These are phyloP conservation scores for Hemiscyllium ocellatum DNA, from an alignment of 2,113 vertebrate species.

Conservation along the genomic window DNA sequence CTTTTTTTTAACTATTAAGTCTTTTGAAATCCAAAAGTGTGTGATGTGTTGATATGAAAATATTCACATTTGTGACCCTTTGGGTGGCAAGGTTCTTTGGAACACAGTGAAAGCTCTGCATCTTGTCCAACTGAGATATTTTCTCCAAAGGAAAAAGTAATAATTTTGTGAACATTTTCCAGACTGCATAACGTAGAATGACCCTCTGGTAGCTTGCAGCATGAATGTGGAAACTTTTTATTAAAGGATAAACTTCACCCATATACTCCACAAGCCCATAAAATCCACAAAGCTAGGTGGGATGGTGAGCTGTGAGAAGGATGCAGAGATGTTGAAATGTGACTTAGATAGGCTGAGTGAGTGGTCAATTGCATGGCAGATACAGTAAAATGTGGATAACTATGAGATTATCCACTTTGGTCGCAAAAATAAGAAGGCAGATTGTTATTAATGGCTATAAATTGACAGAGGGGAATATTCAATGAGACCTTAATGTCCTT, in stretches of 20 bases:
- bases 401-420: too few species aligned
- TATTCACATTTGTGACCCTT: not conserved
- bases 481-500: too few species aligned
- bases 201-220: not conserved
- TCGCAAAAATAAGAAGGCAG: too few species aligned
- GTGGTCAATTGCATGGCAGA: too few species aligned
- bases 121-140: not conserved
- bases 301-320: too few species aligned
- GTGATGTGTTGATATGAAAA: not conserved
- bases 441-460: too few species aligned
- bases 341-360: too few species aligned
- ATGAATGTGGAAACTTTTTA: not conserved
- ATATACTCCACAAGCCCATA: not conserved
- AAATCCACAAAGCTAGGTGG: too few species aligned
- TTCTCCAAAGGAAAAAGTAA: not conserved
- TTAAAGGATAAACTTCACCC: not conserved
- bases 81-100: not conserved
- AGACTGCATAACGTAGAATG: not conserved
- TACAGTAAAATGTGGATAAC: too few species aligned
- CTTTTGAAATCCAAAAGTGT: not conserved
- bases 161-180: not conserved
- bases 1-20: not conserved
- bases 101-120: not conserved
- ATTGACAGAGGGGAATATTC: too few species aligned
- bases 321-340: too few species aligned